These are phyloP conservation scores for Drosophila nr. perissopoda DNA, from an alignment of 2,888 invertebrate genomes.

Conservation along the genomic window DNA sequence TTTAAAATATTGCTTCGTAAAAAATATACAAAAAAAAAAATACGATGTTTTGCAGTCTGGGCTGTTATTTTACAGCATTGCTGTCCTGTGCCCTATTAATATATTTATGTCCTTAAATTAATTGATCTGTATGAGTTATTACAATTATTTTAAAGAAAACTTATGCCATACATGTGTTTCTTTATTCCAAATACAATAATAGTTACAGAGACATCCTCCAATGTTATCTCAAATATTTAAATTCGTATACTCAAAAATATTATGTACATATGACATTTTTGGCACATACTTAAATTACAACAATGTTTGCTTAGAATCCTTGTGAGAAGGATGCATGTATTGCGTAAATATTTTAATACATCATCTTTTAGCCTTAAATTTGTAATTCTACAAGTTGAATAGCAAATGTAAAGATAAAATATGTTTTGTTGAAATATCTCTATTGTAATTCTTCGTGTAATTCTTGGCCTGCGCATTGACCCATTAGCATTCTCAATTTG, in stretches of 20 bases:
- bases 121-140: not conserved
- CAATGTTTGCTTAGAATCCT: not conserved
- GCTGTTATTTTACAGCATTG: not conserved
- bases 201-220: not conserved
- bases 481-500: conserved; percentile 47
- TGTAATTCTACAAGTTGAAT: not conserved
- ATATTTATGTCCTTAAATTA: not conserved
- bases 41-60: not conserved
- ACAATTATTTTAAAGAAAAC: not conserved
- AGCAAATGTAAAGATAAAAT: not conserved
- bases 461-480: conserved; percentile 20
- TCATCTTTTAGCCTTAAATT: not conserved
- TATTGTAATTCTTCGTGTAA: conserved; percentile 19
- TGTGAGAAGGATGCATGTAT: not conserved
- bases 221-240: not conserved
- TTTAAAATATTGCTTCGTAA: not conserved
- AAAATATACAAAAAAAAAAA: not conserved
- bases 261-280: not conserved
- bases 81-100: not conserved
- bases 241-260: not conserved
- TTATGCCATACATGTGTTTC: not conserved
- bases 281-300: not conserved
- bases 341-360: not conserved
- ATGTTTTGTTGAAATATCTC: not conserved
- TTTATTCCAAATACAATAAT: not conserved